Evolutionary conservation across 2,797 vertebrate genomes (phyloP), one percentile per base, ranked within the genome.

Genomic region (Sciurus carolinensis): DNA sequence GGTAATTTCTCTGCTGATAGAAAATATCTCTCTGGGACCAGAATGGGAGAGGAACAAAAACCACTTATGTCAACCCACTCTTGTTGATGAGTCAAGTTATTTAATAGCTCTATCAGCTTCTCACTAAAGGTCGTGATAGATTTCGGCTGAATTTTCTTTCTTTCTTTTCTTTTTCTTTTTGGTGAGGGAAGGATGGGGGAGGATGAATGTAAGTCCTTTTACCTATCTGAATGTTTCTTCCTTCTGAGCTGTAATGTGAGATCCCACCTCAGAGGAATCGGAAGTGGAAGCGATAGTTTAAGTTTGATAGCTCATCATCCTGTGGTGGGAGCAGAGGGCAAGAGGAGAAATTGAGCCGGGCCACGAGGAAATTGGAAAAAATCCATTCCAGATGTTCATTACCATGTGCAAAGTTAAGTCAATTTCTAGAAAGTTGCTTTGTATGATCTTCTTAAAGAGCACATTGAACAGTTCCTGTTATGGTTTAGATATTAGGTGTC

Each of bases 71-170:
- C 81, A 36, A 96, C 59, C 50, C n/a, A 7, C 42, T 76, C 57
- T 95, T 79, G 59, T 42, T 94, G 47, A 42, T 30, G 50, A 76
- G 54, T 96, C 54, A 90, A 80, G 87, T 96, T 96, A 88, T 76
- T 33, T 52, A 72, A 42, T 42, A 77, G 30, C 93, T 95, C 96
- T 93, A 44, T 96, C 87, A 92, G 91, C 44, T 95, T 57, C 20
- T 89, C 92, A 39, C 69, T 95, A 83, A 97, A 91, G 54, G 28
- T 39, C 47, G 90, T 98, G 95, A 96, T 88, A 93, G 89, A 64
- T 96, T 97, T 98, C 91, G 95, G 75, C 52, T 96, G 79, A 71
- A 80, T 80, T 79, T 2, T 54, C 24, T 18, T 2, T 54, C 24
- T 18, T 26, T 12, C 14, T 64, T 10, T 71, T 11, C n/a, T 93